These are phyloP conservation scores for Malacosoma neustria DNA, from an alignment of 2,888 invertebrate genomes.

Conservation along the genomic window DNA sequence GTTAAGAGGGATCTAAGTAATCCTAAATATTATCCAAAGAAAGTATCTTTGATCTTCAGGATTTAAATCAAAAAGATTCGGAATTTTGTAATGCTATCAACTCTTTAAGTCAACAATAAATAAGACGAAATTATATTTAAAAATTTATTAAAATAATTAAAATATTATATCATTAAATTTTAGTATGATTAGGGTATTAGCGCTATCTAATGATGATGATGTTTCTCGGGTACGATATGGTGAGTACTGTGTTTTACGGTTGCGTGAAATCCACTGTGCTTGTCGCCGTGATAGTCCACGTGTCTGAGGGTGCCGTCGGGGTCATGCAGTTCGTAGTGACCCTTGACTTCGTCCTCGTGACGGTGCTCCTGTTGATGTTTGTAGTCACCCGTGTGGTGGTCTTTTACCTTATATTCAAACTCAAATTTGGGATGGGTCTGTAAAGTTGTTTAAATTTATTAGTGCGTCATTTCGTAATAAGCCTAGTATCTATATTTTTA, in stretches of 20 bases:
- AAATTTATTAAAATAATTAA: too few relatives aligned
- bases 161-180: too few relatives aligned
- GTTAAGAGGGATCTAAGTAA: too few relatives aligned
- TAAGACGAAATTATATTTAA: too few relatives aligned
- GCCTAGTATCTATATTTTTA: neutral
- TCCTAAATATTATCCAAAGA: too few relatives aligned
- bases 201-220: constrained; percentile 15
- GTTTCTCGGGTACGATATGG: constrained; percentile 30
- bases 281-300: neutral
- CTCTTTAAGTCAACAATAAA: too few relatives aligned
- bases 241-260: constrained; percentile 29
- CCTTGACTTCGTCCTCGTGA: constrained; percentile 55
- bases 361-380: constrained; percentile 61
- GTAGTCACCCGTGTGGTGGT: constrained; percentile 66
- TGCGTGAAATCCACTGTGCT: constrained; percentile 28
- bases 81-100: too few relatives aligned
- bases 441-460: neutral
- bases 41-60: too few relatives aligned
- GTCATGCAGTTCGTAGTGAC: constrained; percentile 44
- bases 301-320: constrained; percentile 43
- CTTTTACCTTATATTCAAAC: constrained; percentile 34
- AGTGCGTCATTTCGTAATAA: neutral
- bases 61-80: too few relatives aligned
- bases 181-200: too few relatives aligned
- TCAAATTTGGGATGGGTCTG: constrained; percentile 33